Evolutionary conservation across 2,888 invertebrate species (phyloP), one percentile per base, ranked within the genome.

Genomic region (Eristalis tenax): DNA sequence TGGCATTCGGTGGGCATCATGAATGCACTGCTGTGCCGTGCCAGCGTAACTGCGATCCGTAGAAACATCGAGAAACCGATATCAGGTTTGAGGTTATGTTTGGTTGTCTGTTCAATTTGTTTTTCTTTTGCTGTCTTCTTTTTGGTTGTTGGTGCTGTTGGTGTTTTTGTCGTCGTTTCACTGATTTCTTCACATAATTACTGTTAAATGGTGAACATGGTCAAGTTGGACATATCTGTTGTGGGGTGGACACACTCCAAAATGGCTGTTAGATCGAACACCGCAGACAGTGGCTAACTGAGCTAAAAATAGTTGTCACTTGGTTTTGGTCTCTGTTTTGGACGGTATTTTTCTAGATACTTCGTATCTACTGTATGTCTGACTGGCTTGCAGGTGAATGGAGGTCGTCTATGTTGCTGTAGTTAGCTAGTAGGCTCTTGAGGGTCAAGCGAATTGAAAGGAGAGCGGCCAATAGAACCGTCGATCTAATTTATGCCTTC

Each of bases 191-290:
- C 56, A 59, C 23, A 66, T 61, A 86, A 86, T 83, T 83, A 82
- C 86, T 70, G 83, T 82, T 78, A 75, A 83, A 13, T 61, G 18
- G 70, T 78, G 32, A 78, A 86, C 86, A 86, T 86, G 86, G 82
- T 86, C 86, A 86, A 86, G 83, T 86, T 83, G 78, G 74, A 56
- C 74, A 78, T 77, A 79, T 69, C n/a, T 13, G 26, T 32, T 74
- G 66, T 26, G 57, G 74, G 66, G 65, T 76, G 80, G 70, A 56
- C 43, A 68, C 68, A 32, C 80, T 80, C 59, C 57, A 59, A 32
- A 59, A 57, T 43, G 79, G 65, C 32, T 79, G 68, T 68, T 68
- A 68, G 68, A 68, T 56, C 50, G 32, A 28, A 28, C n/a, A 26
- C 18, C 38, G 18, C n/a, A n/a, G 50, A 40, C n/a, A 68, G 59